phyloP scores from a whole-genome alignment of 53 echinoderm and acorn worm species.

The Paracentrotus lividus region DNA sequence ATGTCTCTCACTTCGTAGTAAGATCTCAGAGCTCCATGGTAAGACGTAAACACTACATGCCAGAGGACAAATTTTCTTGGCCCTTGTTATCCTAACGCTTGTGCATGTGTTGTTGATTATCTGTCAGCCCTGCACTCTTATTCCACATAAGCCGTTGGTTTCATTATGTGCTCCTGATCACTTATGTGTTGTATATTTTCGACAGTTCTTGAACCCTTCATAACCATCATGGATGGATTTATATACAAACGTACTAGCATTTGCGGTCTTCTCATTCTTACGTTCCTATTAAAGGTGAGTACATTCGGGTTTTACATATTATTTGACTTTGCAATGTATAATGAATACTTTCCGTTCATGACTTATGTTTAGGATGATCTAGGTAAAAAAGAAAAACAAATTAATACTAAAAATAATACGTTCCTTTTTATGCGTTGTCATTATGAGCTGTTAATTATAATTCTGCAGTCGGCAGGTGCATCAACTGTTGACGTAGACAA shows the following conservation, averaged over 20 bases:
- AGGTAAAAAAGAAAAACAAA: too few relatives aligned
- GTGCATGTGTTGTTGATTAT: not conserved
- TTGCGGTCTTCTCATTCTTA: not conserved
- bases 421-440: too few relatives aligned
- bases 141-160: not conserved
- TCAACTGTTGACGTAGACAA: too few relatives aligned
- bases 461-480: too few relatives aligned
- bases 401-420: too few relatives aligned
- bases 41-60: not conserved
- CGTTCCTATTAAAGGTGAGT: not conserved
- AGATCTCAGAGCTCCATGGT: not conserved
- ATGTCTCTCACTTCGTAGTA: not conserved
- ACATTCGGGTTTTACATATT: too few relatives aligned
- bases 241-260: not conserved
- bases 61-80: not conserved
- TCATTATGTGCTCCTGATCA: not conserved
- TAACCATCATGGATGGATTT: not conserved
- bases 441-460: too few relatives aligned
- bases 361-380: too few relatives aligned
- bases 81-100: not conserved
- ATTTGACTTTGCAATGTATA: too few relatives aligned
- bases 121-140: not conserved
- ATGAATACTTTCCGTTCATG: too few relatives aligned
- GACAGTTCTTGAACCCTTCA: not conserved
- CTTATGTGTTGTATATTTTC: not conserved